Base-by-base conservation (phyloP, 2,113 vertebrate species). In the Entelurus aequoreus region DNA sequence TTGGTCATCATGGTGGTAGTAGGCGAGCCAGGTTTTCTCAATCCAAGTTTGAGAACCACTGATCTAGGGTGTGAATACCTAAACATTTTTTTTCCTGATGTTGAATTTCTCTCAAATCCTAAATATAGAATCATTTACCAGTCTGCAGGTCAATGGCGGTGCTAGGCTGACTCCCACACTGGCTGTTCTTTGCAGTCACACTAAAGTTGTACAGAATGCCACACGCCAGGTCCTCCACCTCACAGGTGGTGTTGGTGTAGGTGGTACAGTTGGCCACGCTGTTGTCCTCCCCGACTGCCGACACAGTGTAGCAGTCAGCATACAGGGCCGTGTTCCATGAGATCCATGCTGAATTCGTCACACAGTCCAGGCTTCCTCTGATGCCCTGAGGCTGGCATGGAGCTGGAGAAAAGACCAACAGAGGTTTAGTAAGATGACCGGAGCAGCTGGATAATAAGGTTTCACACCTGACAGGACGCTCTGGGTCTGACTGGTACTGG, bases 201-300 rank as follows among this genome's bases (percentile, higher is more conserved):
- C 66, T 79, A 68, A 91, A 84, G 36, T 63, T 86, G 55, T 90
- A 92, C 19, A 57, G 71, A 10, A 73, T 54, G 0, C 87, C 86
- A 61, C 90, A 91, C 5, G 71, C 82, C 75, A 92, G 69, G 59
- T 80, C 77, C 11, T 74, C 55, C 68, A 90, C 79, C 54, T 84
- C 79, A 64, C 89, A 92, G 5, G 74, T 86, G 9, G 60, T 74
- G 77, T 81, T 84, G n/a, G 53, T 62, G 38, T 73, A 74, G 0
- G 81, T 72, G 67, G 62, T 82, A 71, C 88, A 92, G 40, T 77
- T 83, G 48, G 60, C 67, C 13, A 5, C 67, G 12, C 74, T 21
- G 35, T 60, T 56, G 2, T 66, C 64, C 36, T 16, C 54, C 6
- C 81, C 83, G 7, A 64, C 58, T 38, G 87, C 88, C 1, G 62